Evolutionary conservation across 2,888 invertebrate genomes (phyloP).

Genomic region (Microctonus aethiopoides): DNA sequence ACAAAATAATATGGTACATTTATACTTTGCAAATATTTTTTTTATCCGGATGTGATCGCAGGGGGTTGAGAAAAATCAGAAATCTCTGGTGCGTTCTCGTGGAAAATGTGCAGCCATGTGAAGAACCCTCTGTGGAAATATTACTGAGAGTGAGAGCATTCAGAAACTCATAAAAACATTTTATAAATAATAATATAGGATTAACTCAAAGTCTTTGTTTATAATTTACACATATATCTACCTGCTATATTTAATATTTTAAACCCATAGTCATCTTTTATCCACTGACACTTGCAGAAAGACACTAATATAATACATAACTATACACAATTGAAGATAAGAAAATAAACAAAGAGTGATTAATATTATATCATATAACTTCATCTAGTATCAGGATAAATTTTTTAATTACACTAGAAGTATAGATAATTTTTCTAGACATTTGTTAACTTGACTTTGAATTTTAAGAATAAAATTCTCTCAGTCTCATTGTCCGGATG

Average conservation of each 20-base stretch:
- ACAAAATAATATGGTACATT: too few species aligned
- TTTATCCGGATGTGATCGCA: not conserved
- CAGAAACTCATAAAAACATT: not conserved
- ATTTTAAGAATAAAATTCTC: constrained; percentile 3
- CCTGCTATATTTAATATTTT: not conserved
- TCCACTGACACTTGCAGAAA: not conserved
- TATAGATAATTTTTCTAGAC: too few species aligned
- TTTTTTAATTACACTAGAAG: constrained; percentile 23
- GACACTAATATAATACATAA: not conserved
- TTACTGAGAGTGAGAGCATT: not conserved
- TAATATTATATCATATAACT: not conserved
- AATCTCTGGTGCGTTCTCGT: constrained; percentile 33
- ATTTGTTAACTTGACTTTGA: not conserved
- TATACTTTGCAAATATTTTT: not conserved
- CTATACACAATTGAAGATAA: too few species aligned
- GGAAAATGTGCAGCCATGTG: constrained; percentile 41
- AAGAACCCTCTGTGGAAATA: constrained; percentile 9
- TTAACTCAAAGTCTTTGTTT: too few species aligned
- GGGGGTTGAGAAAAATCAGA: constrained; percentile 9
- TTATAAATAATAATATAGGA: not conserved
- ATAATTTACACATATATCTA: not conserved
- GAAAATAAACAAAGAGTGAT: too few species aligned
- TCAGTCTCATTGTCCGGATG: not conserved
- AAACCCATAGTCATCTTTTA: not conserved
- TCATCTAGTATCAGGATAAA: constrained; percentile 1